Conservation (phyloP, 2,888 invertebrate genomes). For the Acanthosepion lycidas region DNA sequence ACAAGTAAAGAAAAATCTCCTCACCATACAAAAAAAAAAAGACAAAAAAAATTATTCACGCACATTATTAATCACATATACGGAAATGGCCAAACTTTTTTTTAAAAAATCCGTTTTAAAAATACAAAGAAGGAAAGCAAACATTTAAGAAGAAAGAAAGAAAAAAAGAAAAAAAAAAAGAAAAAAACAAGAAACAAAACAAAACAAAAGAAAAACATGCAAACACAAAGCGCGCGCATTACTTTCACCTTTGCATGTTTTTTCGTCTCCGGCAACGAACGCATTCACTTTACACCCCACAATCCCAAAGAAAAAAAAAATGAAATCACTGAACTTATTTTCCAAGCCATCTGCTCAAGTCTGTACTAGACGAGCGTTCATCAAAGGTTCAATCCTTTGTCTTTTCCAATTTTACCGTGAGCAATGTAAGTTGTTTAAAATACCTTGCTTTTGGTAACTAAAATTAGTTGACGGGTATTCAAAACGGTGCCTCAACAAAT, state of each 20-base stretch:
- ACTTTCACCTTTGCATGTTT: not conserved
- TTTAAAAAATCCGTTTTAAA: not conserved
- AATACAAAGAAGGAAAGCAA: not conserved
- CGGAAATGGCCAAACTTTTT: not conserved
- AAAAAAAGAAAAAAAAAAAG: not conserved
- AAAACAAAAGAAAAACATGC: not conserved
- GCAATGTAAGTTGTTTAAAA: no score
- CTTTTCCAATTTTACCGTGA: not conserved
- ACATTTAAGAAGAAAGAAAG: not conserved
- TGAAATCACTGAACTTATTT: no score
- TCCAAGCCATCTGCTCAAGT: not conserved
- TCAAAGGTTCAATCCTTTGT: not conserved
- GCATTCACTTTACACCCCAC: not conserved
- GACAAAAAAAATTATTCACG: no score
- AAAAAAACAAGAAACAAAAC: not conserved
- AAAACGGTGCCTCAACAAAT: no score
- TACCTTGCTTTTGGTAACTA: no score
- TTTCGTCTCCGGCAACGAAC: not conserved
- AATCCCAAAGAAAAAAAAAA: no score
- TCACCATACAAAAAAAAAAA: no score
- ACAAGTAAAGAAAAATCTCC: not conserved
- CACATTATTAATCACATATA: not conserved
- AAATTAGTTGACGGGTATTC: no score
- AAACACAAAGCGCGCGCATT: constrained; percentile 2
- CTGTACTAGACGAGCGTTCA: not conserved